Percentiles rank a stretch among this genome's conserved stretches.
Conservation (phyloP, 2,888 invertebrate genomes). For the Hanleya hanleyi region DNA sequence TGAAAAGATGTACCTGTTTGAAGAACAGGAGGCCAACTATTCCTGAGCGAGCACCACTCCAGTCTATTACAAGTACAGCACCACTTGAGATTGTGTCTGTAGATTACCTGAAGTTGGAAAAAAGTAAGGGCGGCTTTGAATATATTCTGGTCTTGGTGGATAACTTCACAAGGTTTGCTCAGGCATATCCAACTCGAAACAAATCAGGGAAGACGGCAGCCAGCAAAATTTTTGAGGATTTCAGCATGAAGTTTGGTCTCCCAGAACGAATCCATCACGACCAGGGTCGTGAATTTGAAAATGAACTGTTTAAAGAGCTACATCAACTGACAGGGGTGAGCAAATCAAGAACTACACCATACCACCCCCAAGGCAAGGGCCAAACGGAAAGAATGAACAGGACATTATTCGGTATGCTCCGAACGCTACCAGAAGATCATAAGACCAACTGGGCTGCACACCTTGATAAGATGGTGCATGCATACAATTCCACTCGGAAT, state of each 20-base stretch:
- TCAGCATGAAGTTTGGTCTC: slow-evolving; percentile 15
- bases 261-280: slow-evolving; percentile 18
- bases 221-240: no score
- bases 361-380: slow-evolving; percentile 20
- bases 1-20: slow-evolving; percentile 15
- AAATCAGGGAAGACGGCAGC: slow-evolving; percentile 16
- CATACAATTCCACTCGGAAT: not conserved
- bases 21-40: slow-evolving; percentile 12
- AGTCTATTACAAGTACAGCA: not conserved
- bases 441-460: not conserved
- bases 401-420: slow-evolving; percentile 20
- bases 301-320: slow-evolving; percentile 7
- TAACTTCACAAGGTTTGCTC: slow-evolving; percentile 24
- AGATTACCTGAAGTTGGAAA: not conserved
- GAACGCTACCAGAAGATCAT: not conserved
- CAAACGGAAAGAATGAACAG: no score
- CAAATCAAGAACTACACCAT: slow-evolving; percentile 11
- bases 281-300: slow-evolving; percentile 21
- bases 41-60: not conserved
- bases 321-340: slow-evolving; percentile 13
- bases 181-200: slow-evolving; percentile 25
- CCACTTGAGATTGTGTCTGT: not conserved
- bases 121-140: slow-evolving; percentile 13
- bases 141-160: slow-evolving; percentile 18
- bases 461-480: not conserved